phyloP scores from a whole-genome alignment of 2,797 vertebrate species.

The Eulemur coronatus region DNA sequence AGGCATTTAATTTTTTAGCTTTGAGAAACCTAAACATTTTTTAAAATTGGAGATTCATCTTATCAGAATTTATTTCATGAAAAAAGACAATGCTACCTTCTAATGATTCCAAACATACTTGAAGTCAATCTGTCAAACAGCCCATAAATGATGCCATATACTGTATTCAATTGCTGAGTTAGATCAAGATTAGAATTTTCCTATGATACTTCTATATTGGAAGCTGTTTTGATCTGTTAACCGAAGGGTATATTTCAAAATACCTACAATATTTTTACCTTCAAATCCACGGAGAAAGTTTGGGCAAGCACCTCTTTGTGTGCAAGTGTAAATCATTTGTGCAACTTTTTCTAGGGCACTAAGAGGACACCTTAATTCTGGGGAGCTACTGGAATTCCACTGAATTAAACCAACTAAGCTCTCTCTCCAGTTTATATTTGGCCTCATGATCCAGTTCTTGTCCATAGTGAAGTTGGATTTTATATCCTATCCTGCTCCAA shows the following conservation, averaged over 20 bases:
- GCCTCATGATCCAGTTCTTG: background rate
- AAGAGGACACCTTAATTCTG: background rate
- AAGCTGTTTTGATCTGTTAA: slow-evolving; percentile 21
- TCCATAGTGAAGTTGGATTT: background rate
- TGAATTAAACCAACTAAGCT: background rate
- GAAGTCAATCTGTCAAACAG: background rate
- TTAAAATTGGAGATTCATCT: background rate
- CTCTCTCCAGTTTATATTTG: background rate
- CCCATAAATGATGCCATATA: background rate
- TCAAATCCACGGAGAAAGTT: background rate
- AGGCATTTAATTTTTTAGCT: background rate
- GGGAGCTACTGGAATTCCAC: background rate
- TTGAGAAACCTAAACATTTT: background rate
- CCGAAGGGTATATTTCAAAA: background rate
- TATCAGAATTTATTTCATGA: background rate
- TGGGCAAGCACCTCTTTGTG: background rate
- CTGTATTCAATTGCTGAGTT: background rate
- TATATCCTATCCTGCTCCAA: background rate
- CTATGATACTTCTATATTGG: background rate
- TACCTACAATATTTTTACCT: background rate
- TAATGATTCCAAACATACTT: background rate
- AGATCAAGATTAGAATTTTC: slow-evolving; percentile 27
- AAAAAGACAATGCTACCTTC: background rate
- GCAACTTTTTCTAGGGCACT: background rate
- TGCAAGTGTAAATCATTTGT: background rate